These are phyloP conservation scores for Antheraea assamensis DNA, from an alignment of 2,888 invertebrate genomes.

Conservation along the genomic window DNA sequence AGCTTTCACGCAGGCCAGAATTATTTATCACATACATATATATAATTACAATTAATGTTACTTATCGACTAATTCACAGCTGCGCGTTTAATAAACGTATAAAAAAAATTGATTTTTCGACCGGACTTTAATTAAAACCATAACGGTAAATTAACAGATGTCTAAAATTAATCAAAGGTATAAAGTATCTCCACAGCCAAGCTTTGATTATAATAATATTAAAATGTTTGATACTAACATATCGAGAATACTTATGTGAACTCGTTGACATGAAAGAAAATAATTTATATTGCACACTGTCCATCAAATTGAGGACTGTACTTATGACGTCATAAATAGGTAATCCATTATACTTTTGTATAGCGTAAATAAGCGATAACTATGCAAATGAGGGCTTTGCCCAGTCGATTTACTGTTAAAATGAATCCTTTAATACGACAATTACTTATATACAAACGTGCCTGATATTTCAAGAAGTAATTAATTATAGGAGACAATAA, in stretches of 20 bases:
- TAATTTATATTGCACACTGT: not conserved
- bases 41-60: not conserved
- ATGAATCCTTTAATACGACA: not conserved
- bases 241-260: not conserved
- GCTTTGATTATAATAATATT: conserved; percentile 3
- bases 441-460: not conserved
- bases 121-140: not conserved
- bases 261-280: not conserved
- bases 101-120: not conserved
- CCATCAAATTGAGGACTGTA: not conserved
- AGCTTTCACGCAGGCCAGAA: not conserved
- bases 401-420: not conserved
- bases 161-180: not conserved
- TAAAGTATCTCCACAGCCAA: conserved; percentile 13
- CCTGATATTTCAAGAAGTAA: not conserved
- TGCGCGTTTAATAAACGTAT: not conserved
- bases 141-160: not conserved
- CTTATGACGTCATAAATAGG: not conserved
- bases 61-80: not conserved
- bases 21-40: not conserved
- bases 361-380: not conserved
- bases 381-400: not conserved
- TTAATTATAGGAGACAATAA: not conserved
- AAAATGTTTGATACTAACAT: not conserved
- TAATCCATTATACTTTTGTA: not conserved